These are phyloP conservation scores for Spongia lamella DNA, from an alignment of 37 sponge, comb jelly and placozoan genomes.

Conservation along the genomic window DNA sequence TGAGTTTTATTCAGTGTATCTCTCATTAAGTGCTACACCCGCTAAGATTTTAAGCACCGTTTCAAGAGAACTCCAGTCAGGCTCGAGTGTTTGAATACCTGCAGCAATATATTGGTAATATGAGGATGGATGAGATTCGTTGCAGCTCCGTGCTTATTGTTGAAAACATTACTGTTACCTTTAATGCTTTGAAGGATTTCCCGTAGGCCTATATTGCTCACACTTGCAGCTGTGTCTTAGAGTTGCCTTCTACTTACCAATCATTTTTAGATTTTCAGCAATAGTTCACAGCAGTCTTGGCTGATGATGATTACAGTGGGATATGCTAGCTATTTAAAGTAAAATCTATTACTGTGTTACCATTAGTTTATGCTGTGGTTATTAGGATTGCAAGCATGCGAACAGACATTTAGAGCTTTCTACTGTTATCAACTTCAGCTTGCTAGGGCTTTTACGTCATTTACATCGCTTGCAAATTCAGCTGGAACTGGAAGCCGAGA, in stretches of 20 bases:
- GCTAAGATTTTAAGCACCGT: constrained; percentile 3
- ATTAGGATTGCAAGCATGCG: constrained; percentile 64
- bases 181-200: constrained; percentile 15
- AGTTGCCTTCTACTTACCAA: constrained; percentile 13
- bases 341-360: too few relatives aligned
- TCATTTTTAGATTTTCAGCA: constrained; percentile 10
- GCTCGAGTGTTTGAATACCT: constrained; percentile 22
- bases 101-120: constrained; percentile 19
- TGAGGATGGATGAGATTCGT: constrained; percentile 13
- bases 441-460: constrained; percentile 45
- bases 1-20: neutral
- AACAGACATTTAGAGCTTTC: constrained; percentile 53
- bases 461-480: constrained; percentile 54
- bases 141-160: neutral
- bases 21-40: neutral
- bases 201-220: constrained; percentile 12
- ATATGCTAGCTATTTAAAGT: too few relatives aligned
- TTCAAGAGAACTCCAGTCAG: neutral
- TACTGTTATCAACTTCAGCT: constrained; percentile 52
- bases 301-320: too few relatives aligned
- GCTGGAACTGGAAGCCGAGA: constrained; percentile 21
- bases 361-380: constrained; percentile 42
- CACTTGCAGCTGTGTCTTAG: constrained; percentile 2
- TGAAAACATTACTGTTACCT: neutral
- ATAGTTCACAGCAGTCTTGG: constrained; percentile 7